Evolutionary conservation across 2,888 invertebrate species (phyloP), one percentile per base, ranked within the genome.

Genomic region (Galerucella pusilla): DNA sequence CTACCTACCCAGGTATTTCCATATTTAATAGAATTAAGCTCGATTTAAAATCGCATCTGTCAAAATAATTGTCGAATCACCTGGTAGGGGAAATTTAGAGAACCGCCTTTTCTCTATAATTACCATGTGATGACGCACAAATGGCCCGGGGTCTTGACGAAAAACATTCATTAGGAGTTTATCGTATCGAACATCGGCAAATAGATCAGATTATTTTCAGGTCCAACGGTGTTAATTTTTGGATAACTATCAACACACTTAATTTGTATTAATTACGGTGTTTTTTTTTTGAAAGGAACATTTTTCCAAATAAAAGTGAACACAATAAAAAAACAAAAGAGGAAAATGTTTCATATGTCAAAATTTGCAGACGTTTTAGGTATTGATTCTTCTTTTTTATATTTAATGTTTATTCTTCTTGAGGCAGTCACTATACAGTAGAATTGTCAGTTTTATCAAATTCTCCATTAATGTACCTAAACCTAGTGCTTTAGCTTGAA

Each of bases 41-140:
- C 3, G 35, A 12, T 67, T 54, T 46, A 42, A 25, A 28, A 52
- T 49, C 25, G 69, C 69, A 70, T 70, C 69, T 70, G 69, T 70
- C 61, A 61, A 63, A 61, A 12, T 16, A 25, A 59, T 59, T 63
- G 35, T 63, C 25, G 49, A 25, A 54, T 71, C 71, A 71, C 66
- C 66, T 66, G 71, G 64, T 64, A 6, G 35, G 64, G 71, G 63
- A 71, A 64, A 64, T 45, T 71, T 46, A 20, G 45, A 70, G 52
- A 28, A 49, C 70, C 63, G 70, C 70, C 70, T 70, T 52, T 71
- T 42, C 63, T 64, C 54, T 64, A 45, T 71, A 71, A 71, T 71
- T 71, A 71, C 52, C 63, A 28, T 14, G 46, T 16, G 64, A 71
- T 64, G 71, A 71, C 71, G 64, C 54, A 71, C 71, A 52, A 71